Evolutionary conservation across 2,888 invertebrate species (phyloP).

Genomic region (Nomada fucata): DNA sequence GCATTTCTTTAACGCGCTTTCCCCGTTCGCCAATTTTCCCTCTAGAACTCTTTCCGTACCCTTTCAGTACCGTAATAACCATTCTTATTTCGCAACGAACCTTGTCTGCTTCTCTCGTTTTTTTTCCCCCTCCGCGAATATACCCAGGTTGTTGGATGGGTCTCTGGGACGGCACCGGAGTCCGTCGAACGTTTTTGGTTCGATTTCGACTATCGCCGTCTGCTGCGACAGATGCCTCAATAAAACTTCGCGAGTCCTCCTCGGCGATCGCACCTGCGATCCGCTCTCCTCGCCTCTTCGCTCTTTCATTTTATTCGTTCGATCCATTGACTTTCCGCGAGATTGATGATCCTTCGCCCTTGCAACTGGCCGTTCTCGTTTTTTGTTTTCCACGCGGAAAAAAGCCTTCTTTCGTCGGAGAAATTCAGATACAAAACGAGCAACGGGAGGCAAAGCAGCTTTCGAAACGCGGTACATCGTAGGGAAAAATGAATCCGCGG

Average conservation of each 20-base stretch:
- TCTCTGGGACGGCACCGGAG: slow-evolving; percentile 47
- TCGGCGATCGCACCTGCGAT: slow-evolving; percentile 60
- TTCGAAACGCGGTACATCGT: not conserved
- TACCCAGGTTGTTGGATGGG: slow-evolving; percentile 44
- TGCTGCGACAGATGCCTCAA: slow-evolving; percentile 58
- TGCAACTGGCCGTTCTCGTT: slow-evolving; percentile 16
- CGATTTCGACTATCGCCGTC: slow-evolving; percentile 44
- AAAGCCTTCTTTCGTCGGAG: not conserved
- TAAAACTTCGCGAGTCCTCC: slow-evolving; percentile 68
- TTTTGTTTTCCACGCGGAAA: not conserved
- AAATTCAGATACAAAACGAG: not conserved
- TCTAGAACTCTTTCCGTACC: slow-evolving; percentile 23
- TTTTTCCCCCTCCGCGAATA: slow-evolving; percentile 29
- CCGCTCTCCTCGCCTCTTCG: not conserved
- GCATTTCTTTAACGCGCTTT: slow-evolving; percentile 6
- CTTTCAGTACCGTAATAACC: slow-evolving; percentile 53
- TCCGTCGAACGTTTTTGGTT: slow-evolving; percentile 58
- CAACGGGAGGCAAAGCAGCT: not conserved
- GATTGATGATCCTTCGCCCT: slow-evolving; percentile 50
- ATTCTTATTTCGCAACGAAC: slow-evolving; percentile 57
- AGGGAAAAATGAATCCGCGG: slow-evolving; percentile 7
- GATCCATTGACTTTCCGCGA: slow-evolving; percentile 30
- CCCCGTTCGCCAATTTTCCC: slow-evolving; percentile 24
- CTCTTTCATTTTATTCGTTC: slow-evolving; percentile 3
- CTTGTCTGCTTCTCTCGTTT: slow-evolving; percentile 36